Conservation (phyloP, 2,797 vertebrate species). For the Gymnocypris eckloni region DNA sequence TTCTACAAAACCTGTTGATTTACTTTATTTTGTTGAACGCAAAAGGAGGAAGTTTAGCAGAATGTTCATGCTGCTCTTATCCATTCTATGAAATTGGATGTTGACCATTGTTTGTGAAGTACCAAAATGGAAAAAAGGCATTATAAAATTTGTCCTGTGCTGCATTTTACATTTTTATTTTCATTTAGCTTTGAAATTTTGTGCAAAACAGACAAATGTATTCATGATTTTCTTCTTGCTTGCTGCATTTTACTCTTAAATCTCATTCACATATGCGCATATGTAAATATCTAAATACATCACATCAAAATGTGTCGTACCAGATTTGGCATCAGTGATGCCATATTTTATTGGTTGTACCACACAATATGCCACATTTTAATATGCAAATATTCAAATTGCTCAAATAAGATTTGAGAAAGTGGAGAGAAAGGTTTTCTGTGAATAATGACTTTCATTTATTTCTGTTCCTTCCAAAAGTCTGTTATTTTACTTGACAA, state of each 20-base stretch:
- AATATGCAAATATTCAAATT: background rate
- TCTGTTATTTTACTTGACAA: background rate
- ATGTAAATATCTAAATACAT: background rate
- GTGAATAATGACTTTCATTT: background rate
- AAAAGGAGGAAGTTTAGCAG: background rate
- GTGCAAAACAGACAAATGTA: background rate
- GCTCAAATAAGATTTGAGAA: background rate
- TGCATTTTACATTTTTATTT: background rate
- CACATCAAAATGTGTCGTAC: background rate
- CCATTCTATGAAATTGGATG: background rate
- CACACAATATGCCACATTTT: background rate
- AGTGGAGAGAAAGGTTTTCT: background rate
- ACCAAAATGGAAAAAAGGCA: background rate
- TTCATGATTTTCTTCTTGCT: background rate
- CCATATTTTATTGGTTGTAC: background rate
- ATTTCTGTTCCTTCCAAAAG: background rate
- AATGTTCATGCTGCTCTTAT: background rate
- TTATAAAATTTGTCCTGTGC: background rate
- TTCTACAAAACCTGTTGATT: background rate
- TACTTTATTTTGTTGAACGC: background rate
- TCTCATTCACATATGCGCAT: background rate
- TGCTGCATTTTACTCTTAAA: background rate
- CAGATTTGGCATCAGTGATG: background rate
- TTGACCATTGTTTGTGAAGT: background rate
- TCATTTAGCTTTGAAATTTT: background rate